These are phyloP conservation scores for Ormia ochracea DNA, from an alignment of 2,888 invertebrate species.

Conservation along the genomic window DNA sequence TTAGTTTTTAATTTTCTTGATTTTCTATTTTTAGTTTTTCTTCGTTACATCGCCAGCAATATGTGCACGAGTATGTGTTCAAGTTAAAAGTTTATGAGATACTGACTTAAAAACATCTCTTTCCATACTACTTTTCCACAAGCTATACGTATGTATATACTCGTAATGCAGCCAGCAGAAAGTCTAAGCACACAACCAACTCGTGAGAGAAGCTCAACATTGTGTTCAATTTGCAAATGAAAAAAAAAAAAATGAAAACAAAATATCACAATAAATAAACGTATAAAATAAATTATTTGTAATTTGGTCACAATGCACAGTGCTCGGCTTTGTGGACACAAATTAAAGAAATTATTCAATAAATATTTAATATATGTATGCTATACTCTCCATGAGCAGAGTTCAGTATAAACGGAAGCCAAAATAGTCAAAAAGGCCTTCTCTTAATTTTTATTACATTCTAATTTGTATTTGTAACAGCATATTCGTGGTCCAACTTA, in stretches of 20 bases:
- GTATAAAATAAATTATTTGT: constrained; percentile 40
- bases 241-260: too few species aligned
- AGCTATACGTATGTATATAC: too few species aligned
- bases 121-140: constrained; percentile 55
- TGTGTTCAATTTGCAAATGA: constrained; percentile 34
- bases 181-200: constrained; percentile 4
- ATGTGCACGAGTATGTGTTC: constrained; percentile 32
- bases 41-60: constrained; percentile 12
- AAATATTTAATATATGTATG: too few species aligned
- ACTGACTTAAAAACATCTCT: constrained; percentile 56
- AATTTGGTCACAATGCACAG: constrained; percentile 34
- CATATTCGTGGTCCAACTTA: too few species aligned
- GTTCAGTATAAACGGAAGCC: too few species aligned
- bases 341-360: background rate
- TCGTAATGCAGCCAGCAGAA: constrained; percentile 11
- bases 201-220: constrained; percentile 40
- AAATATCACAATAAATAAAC: constrained; percentile 1
- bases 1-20: background rate
- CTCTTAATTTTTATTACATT: too few species aligned
- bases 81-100: constrained; percentile 54
- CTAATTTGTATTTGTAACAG: too few species aligned
- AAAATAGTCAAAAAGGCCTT: too few species aligned
- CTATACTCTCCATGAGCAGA: too few species aligned
- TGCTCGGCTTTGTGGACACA: background rate
- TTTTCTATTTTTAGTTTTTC: constrained; percentile 5